These are phyloP conservation scores for Rhamnusium bicolor DNA, from an alignment of 2,888 invertebrate genomes.

Conservation along the genomic window DNA sequence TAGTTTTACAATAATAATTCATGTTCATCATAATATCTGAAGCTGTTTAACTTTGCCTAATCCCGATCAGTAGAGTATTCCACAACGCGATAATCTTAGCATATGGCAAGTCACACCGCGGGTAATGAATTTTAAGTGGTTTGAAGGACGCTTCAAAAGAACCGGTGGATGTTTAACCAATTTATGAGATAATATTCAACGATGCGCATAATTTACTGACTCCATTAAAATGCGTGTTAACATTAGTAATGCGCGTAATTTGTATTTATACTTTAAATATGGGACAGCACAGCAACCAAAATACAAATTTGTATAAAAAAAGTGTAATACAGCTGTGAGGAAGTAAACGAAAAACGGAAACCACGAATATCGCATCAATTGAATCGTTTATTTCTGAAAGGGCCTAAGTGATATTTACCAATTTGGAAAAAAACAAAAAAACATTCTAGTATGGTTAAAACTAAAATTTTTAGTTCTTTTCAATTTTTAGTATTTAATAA, in stretches of 20 bases:
- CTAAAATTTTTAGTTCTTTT: no score
- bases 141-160: constrained; percentile 8
- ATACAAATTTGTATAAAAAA: not conserved
- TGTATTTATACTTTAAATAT: not conserved
- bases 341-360: not conserved
- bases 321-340: not conserved
- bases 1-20: no score
- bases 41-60: no score
- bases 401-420: no score
- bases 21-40: no score
- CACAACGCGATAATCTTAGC: no score
- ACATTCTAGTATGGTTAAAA: no score
- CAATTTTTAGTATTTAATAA: no score
- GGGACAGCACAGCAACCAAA: not conserved
- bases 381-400: no score
- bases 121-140: constrained; percentile 18
- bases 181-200: constrained; percentile 7
- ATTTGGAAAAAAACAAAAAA: no score
- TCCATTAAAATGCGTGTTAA: constrained; percentile 3
- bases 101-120: not conserved
- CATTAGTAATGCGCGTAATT: not conserved
- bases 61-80: no score
- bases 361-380: no score
- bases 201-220: constrained; percentile 16
- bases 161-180: not conserved